Evolutionary conservation across 2,888 invertebrate genomes (phyloP).

Genomic region (Netelia fuscicornis): DNA sequence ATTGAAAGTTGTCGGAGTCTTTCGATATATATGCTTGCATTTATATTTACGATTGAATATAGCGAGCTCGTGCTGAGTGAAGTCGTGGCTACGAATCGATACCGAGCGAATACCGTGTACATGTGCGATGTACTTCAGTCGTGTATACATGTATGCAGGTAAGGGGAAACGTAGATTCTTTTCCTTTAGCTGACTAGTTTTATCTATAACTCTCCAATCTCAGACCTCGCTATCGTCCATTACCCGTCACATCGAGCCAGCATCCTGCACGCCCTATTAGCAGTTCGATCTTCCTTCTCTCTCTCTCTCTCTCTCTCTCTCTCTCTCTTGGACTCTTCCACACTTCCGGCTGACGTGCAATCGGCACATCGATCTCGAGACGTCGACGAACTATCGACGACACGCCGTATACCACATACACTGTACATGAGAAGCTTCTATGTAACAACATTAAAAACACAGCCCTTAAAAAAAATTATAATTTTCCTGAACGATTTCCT

Average conservation of each 20-base stretch:
- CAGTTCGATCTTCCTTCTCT: slow-evolving; percentile 46
- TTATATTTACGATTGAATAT: not conserved
- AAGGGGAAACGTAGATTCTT: slow-evolving; percentile 13
- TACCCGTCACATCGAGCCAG: slow-evolving; percentile 51
- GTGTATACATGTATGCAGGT: slow-evolving; percentile 1
- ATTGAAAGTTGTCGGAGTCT: not conserved
- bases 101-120: slow-evolving; percentile 4
- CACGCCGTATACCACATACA: not conserved
- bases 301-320: slow-evolving; percentile 16
- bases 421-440: not conserved
- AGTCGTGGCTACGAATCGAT: slow-evolving; percentile 37
- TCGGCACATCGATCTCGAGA: slow-evolving; percentile 22
- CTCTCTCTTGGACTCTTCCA: slow-evolving; percentile 45
- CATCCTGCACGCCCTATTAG: slow-evolving; percentile 45
- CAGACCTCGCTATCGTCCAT: slow-evolving; percentile 39
- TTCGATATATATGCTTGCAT: not conserved
- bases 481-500: not conserved
- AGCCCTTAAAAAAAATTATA: too few relatives aligned
- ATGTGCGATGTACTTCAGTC: slow-evolving; percentile 16
- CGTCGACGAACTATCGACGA: slow-evolving; percentile 21
- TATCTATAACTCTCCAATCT: slow-evolving; percentile 40
- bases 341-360: slow-evolving; percentile 52
- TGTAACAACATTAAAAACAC: not conserved
- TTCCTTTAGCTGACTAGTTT: slow-evolving; percentile 14
- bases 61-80: slow-evolving; percentile 20